Conservation (phyloP, 2,797 vertebrate species). For the Allobates femoralis region DNA sequence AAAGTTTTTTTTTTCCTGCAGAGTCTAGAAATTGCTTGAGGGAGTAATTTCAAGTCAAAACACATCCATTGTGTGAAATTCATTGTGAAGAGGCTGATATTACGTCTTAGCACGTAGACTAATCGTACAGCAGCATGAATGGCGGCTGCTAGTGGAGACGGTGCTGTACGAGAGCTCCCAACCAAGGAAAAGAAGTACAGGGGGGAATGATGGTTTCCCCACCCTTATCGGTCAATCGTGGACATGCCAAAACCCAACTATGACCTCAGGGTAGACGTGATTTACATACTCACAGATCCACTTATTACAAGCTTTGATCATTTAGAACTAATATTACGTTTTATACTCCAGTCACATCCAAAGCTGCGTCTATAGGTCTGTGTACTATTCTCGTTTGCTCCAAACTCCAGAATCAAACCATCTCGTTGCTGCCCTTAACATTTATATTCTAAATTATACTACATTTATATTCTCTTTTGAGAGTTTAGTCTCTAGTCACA, state of each 20-base stretch:
- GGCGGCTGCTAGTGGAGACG: neutral
- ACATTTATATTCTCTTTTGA: too few relatives aligned
- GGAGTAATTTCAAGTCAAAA: constrained; percentile 1
- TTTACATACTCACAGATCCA: neutral
- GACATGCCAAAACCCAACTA: too few relatives aligned
- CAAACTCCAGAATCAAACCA: neutral
- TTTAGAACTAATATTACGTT: neutral
- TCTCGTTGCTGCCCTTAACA: too few relatives aligned
- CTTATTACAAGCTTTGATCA: neutral
- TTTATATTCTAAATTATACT: too few relatives aligned
- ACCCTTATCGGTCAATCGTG: too few relatives aligned
- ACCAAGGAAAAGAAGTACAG: too few relatives aligned
- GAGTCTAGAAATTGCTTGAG: neutral
- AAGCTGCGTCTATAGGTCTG: neutral
- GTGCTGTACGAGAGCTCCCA: too few relatives aligned
- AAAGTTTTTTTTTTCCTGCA: neutral
- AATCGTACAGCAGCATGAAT: neutral
- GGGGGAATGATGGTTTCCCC: too few relatives aligned
- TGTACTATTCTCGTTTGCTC: neutral
- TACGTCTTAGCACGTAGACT: neutral
- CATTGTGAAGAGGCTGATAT: neutral
- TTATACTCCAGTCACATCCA: neutral
- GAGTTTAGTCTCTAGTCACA: too few relatives aligned
- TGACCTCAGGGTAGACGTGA: too few relatives aligned
- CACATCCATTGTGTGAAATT: neutral